phyloP scores from a whole-genome alignment of 2,888 invertebrate genomes.

The Morpho deidamia region DNA sequence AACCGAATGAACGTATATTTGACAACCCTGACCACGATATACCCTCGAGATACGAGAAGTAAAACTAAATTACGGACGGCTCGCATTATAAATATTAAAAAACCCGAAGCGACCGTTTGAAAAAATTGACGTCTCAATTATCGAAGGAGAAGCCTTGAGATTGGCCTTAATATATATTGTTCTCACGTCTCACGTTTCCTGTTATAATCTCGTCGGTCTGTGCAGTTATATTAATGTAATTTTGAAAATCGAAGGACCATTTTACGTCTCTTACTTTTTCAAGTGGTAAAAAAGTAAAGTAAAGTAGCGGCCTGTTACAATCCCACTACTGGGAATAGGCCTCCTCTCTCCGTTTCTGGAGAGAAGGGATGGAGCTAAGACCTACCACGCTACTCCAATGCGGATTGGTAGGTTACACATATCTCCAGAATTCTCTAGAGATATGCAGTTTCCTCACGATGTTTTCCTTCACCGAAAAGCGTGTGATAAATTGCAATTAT shows the following conservation, averaged over 20 bases:
- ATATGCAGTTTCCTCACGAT: too few species aligned
- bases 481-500: too few species aligned
- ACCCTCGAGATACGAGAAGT: conserved; percentile 61
- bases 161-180: conserved; percentile 65
- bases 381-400: too few species aligned
- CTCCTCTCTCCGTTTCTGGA: too few species aligned
- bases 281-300: too few species aligned
- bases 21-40: conserved; percentile 40
- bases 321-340: too few species aligned
- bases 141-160: conserved; percentile 37
- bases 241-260: conserved; percentile 1
- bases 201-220: conserved; percentile 37
- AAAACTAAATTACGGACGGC: conserved; percentile 66
- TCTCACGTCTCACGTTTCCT: conserved; percentile 74
- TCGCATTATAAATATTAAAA: conserved; percentile 73
- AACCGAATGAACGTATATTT: not conserved
- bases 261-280: too few species aligned
- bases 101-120: conserved; percentile 43
- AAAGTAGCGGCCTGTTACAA: too few species aligned
- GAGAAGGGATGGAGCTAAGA: too few species aligned
- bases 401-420: too few species aligned
- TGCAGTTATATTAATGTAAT: not conserved
- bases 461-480: too few species aligned
- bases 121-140: conserved; percentile 78
- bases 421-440: too few species aligned